Base-by-base conservation (phyloP, 2,797 vertebrate species). In the Lerista edwardsae region DNA sequence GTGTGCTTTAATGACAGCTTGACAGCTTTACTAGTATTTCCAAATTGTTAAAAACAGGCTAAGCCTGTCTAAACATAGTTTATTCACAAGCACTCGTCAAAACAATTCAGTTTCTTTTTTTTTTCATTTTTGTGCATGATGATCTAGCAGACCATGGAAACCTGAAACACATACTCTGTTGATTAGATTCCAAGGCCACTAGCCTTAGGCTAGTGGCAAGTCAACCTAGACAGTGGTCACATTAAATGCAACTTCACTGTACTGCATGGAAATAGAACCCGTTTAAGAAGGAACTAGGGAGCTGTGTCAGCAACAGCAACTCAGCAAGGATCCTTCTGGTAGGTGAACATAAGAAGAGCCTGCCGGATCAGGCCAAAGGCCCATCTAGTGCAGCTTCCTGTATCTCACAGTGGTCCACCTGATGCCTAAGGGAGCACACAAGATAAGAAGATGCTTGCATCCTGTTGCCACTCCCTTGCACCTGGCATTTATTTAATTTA, bases 91-190 rank as follows among this genome's bases (percentile, higher is more conserved):
- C 55, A 88, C 85, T 91, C 2, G 0, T 93, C 90, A 94, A 94
- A 95, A 84, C 68, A 94, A 89, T 95, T 95, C 88, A 19, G 91
- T 62, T 81, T 91, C 93, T 94, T 92, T 90, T 84, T 85, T 31
- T 23, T 14, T 57, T 41, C 17, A 27, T 74, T 71, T 57, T 64
- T n/a, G 77, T 34, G 39, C 69, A 68, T 82, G 89, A 92, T 1
- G n/a, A 80, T 84, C 89, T 72, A 90, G 84, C 83, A 86, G 90
- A 93, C 80, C 88, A 92, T 87, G 73, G 93, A 90, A 93, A 91
- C 80, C 76, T 90, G 86, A 29, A 91, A 86, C 79, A 93, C 51
- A 91, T 81, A 75, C 75, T 89, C 82, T 90, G 87, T 84, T 92
- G 89, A 79, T 94, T 95, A 90, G 88, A 79, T 83, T 89, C 69